Base-by-base conservation (phyloP, 2,888 invertebrate genomes). In the Hypomecis atomaria region DNA sequence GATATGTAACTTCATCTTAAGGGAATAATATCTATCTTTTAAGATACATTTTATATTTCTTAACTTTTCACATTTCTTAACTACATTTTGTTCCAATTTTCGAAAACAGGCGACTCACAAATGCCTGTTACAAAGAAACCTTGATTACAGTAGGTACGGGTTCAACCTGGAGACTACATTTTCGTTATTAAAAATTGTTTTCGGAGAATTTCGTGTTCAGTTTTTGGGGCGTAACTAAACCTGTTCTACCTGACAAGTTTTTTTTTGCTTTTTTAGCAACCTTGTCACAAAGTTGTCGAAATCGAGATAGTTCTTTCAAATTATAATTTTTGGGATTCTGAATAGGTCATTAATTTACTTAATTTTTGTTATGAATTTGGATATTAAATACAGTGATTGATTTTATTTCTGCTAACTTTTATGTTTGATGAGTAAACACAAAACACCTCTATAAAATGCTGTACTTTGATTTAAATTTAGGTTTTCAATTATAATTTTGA, bases 101-200 rank as follows among this genome's bases (percentile, higher is more conserved):
- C 42, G 53, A 38, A 34, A 47, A 42, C 34, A 42, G 63, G 60
- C 42, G 40, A 6, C 34, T 36, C 52, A 23, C 52, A 33, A 44
- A 40, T 44, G 4, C 55, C 55, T 38, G 45, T 43, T 43, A 58
- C 48, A 63, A 58, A 54, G 54, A 44, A 48, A 54, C 49, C 52
- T 49, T 59, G 61, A 54, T 58, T 50, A 56, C 62, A 43, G 56
- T 36, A 40, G 23, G 23, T 23, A 23, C 23, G 23, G 23, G 23
- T 23, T 3, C 8, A 10, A 50, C 42, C 49, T n/a, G 13, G 49
- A 53, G 60, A 57, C 33, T 34, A 64, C 50, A 54, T 64, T 64
- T 55, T 33, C 64, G 23, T 56, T 64, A 64, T 64, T 64, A 52
- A 64, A 23, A 64, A 64, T 59, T 59, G 59, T 64, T 59, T 49